Base-by-base conservation (phyloP, 2,888 invertebrate species). In the Maniola hyperantus region DNA sequence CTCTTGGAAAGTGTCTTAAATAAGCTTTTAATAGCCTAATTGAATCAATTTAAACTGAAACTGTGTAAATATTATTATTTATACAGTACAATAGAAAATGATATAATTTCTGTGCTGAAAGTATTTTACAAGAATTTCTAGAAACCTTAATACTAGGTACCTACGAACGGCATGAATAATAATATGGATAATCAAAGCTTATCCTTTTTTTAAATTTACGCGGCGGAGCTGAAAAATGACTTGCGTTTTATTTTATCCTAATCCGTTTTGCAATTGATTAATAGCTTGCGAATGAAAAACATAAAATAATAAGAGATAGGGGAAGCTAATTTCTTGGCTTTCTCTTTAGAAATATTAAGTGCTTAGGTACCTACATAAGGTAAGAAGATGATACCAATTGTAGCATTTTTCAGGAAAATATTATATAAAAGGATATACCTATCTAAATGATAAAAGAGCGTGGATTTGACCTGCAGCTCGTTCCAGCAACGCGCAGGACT, bases 251-350 rank as follows among this genome's bases (percentile, higher is more conserved):
- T 53, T 62, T 62, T 53, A 62, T 53, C 62, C 53, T 62, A 53
- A 62, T 62, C 62, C 62, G 20, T 39, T 62, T 62, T 53, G 39
- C 53, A 26, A 62, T 62, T 62, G 62, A 62, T 62, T 42, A 62
- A 53, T 62, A 53, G 51, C 53, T 62, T 53, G 42, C 53, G 51
- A 62, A 53, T 62, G 62, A 62, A 62, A 61, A 62, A 42, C 62
- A 51, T 51, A 51, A 60, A 42, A 53, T 61, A 61, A 50, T 62
- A 62, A 53, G 26, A 53, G 51, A 42, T 42, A 26, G 42, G 48
- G n/a, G 42, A 39, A 62, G 42, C 42, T 62, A 53, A 59, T 48
- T 59, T 48, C 33, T 59, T 33, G 15, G 34, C 15, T 36, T 55
- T 36, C 36, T 36, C 11, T 55, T 55, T 55, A 55, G 36, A 36